phyloP scores from a whole-genome alignment of 2,797 vertebrate genomes.

The Synanceia verrucosa region DNA sequence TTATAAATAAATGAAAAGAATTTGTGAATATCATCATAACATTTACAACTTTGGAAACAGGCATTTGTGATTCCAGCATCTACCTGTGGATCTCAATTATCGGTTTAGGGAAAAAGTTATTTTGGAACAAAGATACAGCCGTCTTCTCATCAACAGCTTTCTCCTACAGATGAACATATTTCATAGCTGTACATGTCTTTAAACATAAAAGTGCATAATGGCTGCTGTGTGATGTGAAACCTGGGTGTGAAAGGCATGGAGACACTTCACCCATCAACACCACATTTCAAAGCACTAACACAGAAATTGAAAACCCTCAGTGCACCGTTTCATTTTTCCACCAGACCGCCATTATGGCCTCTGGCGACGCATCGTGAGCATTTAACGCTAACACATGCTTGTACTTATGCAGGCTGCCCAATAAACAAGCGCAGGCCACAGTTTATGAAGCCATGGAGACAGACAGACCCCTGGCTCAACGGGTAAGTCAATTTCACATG shows the following conservation, averaged over 20 bases:
- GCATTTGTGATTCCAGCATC: too few relatives aligned
- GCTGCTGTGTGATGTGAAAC: neutral
- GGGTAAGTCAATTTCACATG: slow-evolving; percentile 17
- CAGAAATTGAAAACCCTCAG: slow-evolving; percentile 27
- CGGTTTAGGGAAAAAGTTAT: too few relatives aligned
- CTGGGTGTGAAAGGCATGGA: slow-evolving; percentile 10
- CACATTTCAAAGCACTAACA: slow-evolving; percentile 25
- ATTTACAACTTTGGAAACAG: neutral
- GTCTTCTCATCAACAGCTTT: neutral
- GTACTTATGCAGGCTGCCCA: slow-evolving; percentile 23
- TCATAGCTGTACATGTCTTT: neutral
- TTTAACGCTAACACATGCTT: slow-evolving; percentile 61
- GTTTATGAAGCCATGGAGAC: slow-evolving; percentile 35
- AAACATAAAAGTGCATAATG: neutral
- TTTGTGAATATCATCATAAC: neutral
- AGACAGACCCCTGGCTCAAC: slow-evolving; percentile 9
- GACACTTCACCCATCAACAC: slow-evolving; percentile 15
- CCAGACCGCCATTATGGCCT: slow-evolving; percentile 16
- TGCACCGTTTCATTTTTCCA: slow-evolving; percentile 18
- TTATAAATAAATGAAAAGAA: neutral
- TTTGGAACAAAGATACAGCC: neutral
- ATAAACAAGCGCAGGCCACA: slow-evolving; percentile 43
- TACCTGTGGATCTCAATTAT: neutral
- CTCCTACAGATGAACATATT: neutral
- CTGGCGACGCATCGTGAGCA: slow-evolving; percentile 23